Evolutionary conservation across 1,140 invertebrate species (phyloP), one percentile per base, ranked within the genome.

Genomic region (Lithobius niger): DNA sequence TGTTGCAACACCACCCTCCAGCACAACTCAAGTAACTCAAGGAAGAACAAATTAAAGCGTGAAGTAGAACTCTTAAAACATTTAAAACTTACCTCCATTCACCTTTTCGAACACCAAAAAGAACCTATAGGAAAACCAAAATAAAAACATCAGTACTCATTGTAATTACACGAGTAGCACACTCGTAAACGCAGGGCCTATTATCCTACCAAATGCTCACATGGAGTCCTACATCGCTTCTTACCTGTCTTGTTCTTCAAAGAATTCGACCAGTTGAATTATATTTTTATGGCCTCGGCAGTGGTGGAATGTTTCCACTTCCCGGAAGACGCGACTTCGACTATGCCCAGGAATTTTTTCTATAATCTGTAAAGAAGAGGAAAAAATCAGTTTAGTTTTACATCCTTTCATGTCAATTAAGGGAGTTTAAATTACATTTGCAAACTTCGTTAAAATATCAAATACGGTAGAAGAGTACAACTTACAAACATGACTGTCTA

Each of bases 71-170:
- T 18, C 16, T 18, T 10, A 13, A 45, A 45, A 19, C 16, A 45
- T 18, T 10, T 10, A 27, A 25, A 10, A 36, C 31, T 42, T 42
- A 56, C 89, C 93, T 59, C 94, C 93, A 68, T 89, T 85, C 66
- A 97, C 83, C 75, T 97, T 97, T 74, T 97, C 93, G 75, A 98
- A 97, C 59, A 98, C 90, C 70, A 97, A 80, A 74, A 95, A 97
- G 71, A 97, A 97, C 69, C 73, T 63, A 44, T 94, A 57, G 15
- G 26, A 4, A 45, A 19, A 45, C 16, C 16, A 19, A 10, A 19
- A 19, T 18, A 45, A 45, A 45, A 45, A 45, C 6, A 45, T 18
- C 6, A 45, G 4, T 45, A 6, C 43, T n/a, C n/a, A n/a, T n/a
- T n/a, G n/a, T n/a, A n/a, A n/a, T n/a, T n/a, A n/a, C n/a, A n/a